Evolutionary conservation across 2,113 vertebrate genomes (phyloP), one percentile per base, ranked within the genome.

Genomic region (Antennarius striatus): DNA sequence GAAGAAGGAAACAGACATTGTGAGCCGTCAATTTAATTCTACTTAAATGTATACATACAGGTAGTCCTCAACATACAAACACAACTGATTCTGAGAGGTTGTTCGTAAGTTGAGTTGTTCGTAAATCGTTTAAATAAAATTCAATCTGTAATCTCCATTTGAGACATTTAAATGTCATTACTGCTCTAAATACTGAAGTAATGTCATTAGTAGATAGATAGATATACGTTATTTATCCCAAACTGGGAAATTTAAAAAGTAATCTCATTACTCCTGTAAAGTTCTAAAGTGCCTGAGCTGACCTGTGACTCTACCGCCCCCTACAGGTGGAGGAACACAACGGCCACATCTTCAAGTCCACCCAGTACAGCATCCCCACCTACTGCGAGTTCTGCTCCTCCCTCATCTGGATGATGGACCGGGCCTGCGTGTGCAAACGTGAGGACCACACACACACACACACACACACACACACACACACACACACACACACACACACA

Each of bases 371-470:
- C 90, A 99, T 99, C 67, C 98, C 96, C 63, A 98, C 96, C 0
- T 99, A 97, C 92, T 99, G 97, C 88, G 98, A 99, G 91, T 96
- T 92, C 90, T 99, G 97, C 79, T 98, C 96, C 63, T 98, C 97
- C 6, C 92, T 99, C 84, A 99, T 99, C 91, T 99, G 98, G 97
- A 99, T 99, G 91, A 99, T 99, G 97, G 97, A 99, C 88, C 93
- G 94, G 6, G 97, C 97, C 62, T 98, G 95, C 73, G 98, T 99
- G 81, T 99, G 97, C 91, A 99, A 98, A 93, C 73, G 98, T 99
- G 91, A 97, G 96, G 53, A 16, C 3, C 28, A 11, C 15, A 16
- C 9, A 55, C 16, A 36, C 10, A 50, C 45, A 47, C 47, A 50
- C 16, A 50, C 45, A n/a, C 32, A 36, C 32, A 36, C 46, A 60